Evolutionary conservation across 2,797 vertebrate species (phyloP).

Genomic region (Sebastes oblongus): DNA sequence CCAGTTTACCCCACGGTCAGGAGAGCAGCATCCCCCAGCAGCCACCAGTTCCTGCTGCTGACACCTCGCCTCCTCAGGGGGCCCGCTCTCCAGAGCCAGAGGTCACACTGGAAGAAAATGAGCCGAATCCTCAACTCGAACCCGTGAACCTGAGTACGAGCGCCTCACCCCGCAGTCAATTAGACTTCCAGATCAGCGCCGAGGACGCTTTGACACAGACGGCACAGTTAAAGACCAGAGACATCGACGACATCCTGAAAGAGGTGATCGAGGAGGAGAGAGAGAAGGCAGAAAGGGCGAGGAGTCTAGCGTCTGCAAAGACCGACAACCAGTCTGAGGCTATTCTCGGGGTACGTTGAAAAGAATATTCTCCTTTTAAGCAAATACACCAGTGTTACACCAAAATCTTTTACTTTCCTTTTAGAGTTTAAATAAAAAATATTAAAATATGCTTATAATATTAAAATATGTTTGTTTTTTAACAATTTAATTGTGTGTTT

Average conservation of each 20-base stretch:
- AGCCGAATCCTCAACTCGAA: slow-evolving; percentile 71
- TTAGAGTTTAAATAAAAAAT: no score
- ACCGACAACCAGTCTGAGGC: slow-evolving; percentile 43
- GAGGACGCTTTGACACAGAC: slow-evolving; percentile 36
- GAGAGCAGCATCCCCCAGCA: slow-evolving; percentile 25
- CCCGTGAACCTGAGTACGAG: slow-evolving; percentile 55
- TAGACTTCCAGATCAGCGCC: slow-evolving; percentile 51
- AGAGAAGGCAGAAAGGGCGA: slow-evolving; percentile 52
- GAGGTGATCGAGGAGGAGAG: slow-evolving; percentile 72
- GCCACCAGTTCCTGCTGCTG: slow-evolving; percentile 23
- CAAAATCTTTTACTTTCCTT: no score
- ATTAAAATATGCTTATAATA: no score
- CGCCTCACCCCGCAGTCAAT: slow-evolving; percentile 56
- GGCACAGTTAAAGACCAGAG: slow-evolving; percentile 42
- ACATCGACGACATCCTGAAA: slow-evolving; percentile 75
- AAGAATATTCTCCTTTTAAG: background rate
- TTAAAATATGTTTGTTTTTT: no score
- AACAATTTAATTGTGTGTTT: no score
- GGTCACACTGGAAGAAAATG: slow-evolving; percentile 57
- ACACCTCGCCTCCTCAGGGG: slow-evolving; percentile 35
- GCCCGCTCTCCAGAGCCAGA: slow-evolving; percentile 50
- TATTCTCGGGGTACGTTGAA: slow-evolving; percentile 57
- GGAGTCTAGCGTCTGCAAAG: slow-evolving; percentile 33
- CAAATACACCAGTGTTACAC: background rate
- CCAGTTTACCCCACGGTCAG: slow-evolving; percentile 1